Evolutionary conservation across 2,113 vertebrate species (phyloP).

Genomic region (Ibidorhyncha struthersii): DNA sequence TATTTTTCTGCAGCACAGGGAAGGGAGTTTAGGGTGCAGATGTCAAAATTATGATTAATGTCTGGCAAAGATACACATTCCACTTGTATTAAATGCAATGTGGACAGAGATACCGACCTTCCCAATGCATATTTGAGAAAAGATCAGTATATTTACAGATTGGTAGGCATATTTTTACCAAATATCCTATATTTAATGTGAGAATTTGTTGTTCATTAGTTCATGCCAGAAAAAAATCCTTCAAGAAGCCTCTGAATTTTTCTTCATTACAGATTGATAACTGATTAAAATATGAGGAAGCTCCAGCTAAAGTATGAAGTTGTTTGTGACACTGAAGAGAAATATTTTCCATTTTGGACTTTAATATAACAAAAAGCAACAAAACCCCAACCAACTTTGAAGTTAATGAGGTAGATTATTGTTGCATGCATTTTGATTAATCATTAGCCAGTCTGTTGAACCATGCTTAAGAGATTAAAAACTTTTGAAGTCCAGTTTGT

Average conservation of each 20-base stretch:
- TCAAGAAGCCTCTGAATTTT: not conserved
- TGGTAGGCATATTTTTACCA: not conserved
- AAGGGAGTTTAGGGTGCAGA: not conserved
- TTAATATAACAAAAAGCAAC: not conserved
- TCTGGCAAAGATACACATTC: not conserved
- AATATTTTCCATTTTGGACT: not conserved
- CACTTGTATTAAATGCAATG: not conserved
- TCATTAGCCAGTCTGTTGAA: not conserved
- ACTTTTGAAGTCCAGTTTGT: not conserved
- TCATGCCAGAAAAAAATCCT: not conserved
- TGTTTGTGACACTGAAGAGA: not conserved
- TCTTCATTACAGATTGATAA: not conserved
- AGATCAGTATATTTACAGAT: not conserved
- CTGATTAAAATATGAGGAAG: not conserved
- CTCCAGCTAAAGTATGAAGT: not conserved
- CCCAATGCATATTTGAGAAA: not conserved
- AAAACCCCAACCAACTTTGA: not conserved
- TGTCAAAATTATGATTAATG: not conserved
- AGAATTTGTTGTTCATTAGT: not conserved
- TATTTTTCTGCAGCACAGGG: not conserved
- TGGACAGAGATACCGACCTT: not conserved
- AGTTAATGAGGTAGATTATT: not conserved
- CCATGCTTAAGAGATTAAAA: not conserved
- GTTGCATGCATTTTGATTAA: not conserved
- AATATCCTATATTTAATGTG: not conserved